Evolutionary conservation across 1,140 invertebrate genomes (phyloP).

Genomic region (Dendrolimus punctatus): DNA sequence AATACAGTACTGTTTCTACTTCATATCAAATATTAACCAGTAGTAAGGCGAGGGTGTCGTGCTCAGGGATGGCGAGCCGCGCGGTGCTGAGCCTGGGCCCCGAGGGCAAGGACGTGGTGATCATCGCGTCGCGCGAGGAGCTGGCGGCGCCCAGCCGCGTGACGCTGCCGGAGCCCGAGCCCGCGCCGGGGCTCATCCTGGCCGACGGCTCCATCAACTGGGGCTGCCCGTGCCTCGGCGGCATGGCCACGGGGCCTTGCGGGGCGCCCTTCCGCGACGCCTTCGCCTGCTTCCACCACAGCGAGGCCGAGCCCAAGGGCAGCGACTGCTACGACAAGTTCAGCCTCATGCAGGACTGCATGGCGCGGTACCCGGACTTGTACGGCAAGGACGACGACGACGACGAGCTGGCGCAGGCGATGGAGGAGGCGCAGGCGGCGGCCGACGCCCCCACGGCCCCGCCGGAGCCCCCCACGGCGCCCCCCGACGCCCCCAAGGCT

Average conservation of each 20-base stretch:
- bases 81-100: slow-evolving; percentile 48
- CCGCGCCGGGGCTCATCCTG: slow-evolving; percentile 85
- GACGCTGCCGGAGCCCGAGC: slow-evolving; percentile 80
- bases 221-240: slow-evolving; percentile 96
- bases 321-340: slow-evolving; percentile 94
- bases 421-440: slow-evolving; percentile 10
- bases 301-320: slow-evolving; percentile 83
- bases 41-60: too few relatives aligned
- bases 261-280: slow-evolving; percentile 93
- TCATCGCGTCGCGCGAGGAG: slow-evolving; percentile 88
- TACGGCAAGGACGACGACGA: slow-evolving; percentile 83
- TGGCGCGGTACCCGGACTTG: slow-evolving; percentile 89
- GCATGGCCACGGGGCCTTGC: slow-evolving; percentile 96
- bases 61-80: too few relatives aligned
- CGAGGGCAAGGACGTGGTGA: slow-evolving; percentile 86
- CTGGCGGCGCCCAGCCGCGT: slow-evolving; percentile 81
- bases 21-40: too few relatives aligned
- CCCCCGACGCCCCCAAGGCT: slow-evolving; percentile 1
- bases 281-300: slow-evolving; percentile 95
- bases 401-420: slow-evolving; percentile 38
- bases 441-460: slow-evolving; percentile 1
- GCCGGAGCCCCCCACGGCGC: neutral
- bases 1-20: too few relatives aligned
- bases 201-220: slow-evolving; percentile 95
- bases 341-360: slow-evolving; percentile 93